Evolutionary conservation across 1,140 invertebrate genomes (phyloP), one percentile per base, ranked within the genome.

Genomic region (Ostrea denselamellosa): DNA sequence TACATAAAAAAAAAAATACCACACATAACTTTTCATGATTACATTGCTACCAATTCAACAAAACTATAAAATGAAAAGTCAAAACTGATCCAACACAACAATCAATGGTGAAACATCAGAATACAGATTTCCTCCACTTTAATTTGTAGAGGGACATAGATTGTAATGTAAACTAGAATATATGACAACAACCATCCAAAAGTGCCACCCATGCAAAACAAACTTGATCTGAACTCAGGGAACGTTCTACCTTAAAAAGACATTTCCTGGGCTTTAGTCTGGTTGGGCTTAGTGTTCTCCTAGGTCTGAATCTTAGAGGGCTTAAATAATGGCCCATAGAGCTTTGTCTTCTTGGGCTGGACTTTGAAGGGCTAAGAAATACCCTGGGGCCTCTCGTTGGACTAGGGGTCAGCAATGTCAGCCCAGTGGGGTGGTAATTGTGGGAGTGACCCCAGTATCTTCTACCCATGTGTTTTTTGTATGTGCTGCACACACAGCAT

Each of bases 381-480:
- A 0, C 65, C 65, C 12, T 71, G 22, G 65, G 65, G n/a, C 65
- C 25, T 25, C 9, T 34, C 25, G 10, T 77, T 22, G 25, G 22
- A 77, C 25, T 77, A 25, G 9, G 28, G 25, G 68, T 34, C 68
- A 14, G 25, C 2, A 25, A 25, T 8, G 68, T 77, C 68, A 77
- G 68, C 17, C 90, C 90, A 9, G 90, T 86, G 12, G 90, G 90
- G 81, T 91, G 90, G 68, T 88, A 89, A 25, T 86, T 77, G 14
- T 77, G 81, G 34, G 83, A 17, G 82, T 91, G 91, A 56, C 91
- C 91, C 90, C 90, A 91, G 83, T 92, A 92, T 12, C 58, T 84
- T 85, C 86, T 86, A 12, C 91, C 91, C 34, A 86, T 87, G 65
- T 88, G 86, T 62, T 88, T 83, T 28, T 83, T 85, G 82, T 92